Evolutionary conservation across 1,140 invertebrate species (phyloP), one percentile per base, ranked within the genome.

Genomic region (Sarcophaga peregrina): DNA sequence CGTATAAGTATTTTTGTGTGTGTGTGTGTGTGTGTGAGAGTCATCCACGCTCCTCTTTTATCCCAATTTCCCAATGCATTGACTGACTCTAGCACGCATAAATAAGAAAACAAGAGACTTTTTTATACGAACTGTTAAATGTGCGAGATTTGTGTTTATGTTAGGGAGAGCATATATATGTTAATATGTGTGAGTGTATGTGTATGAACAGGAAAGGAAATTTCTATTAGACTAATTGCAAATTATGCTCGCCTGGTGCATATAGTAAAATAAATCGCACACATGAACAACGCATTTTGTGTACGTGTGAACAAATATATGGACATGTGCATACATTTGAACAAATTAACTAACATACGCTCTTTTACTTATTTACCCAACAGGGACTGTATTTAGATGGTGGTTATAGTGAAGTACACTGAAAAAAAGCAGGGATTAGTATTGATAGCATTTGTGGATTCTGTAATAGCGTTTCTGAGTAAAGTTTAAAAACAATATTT

Each of bases 231-330:
- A 20, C 62, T 68, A 68, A 68, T 68, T 68, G n/a, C 62, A 68
- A 68, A 68, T 68, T 68, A 68, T 68, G 62, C 20, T 20, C 62
- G 62, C 62, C 62, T 68, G 62, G 62, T 68, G 62, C 20, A 20
- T 8, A 5, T 8, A 20, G 20, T 68, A 7, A 20, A 68, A 68
- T 4, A 68, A 17, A 68, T 17, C 62, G 62, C 62, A 68, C 62
- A 68, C 62, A 20, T 68, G n/a, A 9, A 68, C 62, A 68, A 68
- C 15, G 62, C 15, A 68, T 68, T 8, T 8, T 68, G 62, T 68
- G 15, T 68, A 68, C 62, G 20, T 68, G 62, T 68, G 17, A 20
- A 68, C 11, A 68, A 13, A 68, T 68, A 20, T 8, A 9, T 17
- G 11, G 11, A 50, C 48, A 50, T 11, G n/a, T n/a, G n/a, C 25